Conservation (phyloP, 2,113 vertebrate species). For the Phasianus colchicus region DNA sequence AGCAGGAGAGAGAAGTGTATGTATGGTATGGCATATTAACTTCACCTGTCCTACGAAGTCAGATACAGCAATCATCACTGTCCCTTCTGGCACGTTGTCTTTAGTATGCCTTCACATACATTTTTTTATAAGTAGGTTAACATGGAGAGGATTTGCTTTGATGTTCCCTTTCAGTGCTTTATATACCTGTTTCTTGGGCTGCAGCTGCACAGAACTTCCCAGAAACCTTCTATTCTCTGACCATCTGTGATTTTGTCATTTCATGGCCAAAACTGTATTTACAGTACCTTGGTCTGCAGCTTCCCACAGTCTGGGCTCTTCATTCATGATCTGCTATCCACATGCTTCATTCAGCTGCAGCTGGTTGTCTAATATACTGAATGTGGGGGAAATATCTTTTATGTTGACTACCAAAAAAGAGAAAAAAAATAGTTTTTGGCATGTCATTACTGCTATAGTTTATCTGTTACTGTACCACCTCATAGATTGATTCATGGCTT, state of each 20-base stretch:
- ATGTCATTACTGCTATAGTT: neutral
- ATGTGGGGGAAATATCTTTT: neutral
- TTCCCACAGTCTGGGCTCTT: neutral
- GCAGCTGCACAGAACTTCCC: slow-evolving; percentile 20
- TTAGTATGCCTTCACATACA: slow-evolving; percentile 25
- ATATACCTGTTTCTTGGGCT: slow-evolving; percentile 20
- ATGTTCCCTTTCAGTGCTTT: slow-evolving; percentile 11
- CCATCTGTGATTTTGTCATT: slow-evolving; percentile 37
- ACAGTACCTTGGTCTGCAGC: neutral
- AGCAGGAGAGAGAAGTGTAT: neutral
- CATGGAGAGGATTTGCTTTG: slow-evolving; percentile 29
- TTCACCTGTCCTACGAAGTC: neutral
- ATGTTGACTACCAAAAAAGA: neutral
- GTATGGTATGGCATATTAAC: neutral
- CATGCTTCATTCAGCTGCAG: neutral
- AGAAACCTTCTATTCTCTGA: slow-evolving; percentile 37
- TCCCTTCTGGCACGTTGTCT: slow-evolving; percentile 5
- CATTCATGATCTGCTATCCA: neutral
- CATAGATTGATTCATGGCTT: neutral
- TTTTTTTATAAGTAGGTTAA: slow-evolving; percentile 56
- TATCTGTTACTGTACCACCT: neutral
- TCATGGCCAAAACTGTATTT: neutral
- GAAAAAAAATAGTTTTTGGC: neutral
- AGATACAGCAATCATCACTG: neutral
- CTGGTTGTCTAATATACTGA: neutral